phyloP scores from a whole-genome alignment of 2,113 vertebrate species.

The Rhea pennata region DNA sequence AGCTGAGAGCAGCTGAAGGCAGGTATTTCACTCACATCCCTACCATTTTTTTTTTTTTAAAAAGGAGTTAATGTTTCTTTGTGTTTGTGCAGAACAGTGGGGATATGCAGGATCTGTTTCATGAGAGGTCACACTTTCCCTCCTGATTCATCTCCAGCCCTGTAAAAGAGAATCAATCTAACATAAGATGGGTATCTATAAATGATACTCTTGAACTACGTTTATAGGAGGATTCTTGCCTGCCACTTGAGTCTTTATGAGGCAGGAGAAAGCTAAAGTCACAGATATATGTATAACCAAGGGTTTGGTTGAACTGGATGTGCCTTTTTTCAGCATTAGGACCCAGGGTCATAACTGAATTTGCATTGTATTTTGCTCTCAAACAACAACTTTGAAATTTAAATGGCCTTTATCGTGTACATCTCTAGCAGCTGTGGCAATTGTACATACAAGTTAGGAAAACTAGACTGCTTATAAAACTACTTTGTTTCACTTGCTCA shows the following conservation, averaged over 20 bases:
- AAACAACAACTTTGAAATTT: not conserved
- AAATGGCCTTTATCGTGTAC: not conserved
- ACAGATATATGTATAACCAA: accelerated
- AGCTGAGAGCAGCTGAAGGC: not conserved
- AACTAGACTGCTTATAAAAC: not conserved
- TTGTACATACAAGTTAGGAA: not conserved
- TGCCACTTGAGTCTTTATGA: not conserved
- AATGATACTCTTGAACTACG: not conserved
- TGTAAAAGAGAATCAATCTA: not conserved
- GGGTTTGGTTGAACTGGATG: not conserved
- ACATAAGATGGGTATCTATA: not conserved
- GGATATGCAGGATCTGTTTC: not conserved
- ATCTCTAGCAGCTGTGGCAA: not conserved
- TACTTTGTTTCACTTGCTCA: not conserved
- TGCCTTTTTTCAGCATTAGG: not conserved
- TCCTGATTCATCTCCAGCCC: not conserved
- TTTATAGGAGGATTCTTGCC: not conserved
- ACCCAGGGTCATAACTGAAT: not conserved
- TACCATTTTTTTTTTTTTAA: not conserved
- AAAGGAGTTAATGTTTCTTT: not conserved
- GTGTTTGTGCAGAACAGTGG: no score
- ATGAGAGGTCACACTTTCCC: not conserved
- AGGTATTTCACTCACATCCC: not conserved
- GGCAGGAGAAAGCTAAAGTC: not conserved
- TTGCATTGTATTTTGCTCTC: not conserved